phyloP scores from a whole-genome alignment of 2,797 vertebrate genomes.

The Erpetoichthys calabaricus region DNA sequence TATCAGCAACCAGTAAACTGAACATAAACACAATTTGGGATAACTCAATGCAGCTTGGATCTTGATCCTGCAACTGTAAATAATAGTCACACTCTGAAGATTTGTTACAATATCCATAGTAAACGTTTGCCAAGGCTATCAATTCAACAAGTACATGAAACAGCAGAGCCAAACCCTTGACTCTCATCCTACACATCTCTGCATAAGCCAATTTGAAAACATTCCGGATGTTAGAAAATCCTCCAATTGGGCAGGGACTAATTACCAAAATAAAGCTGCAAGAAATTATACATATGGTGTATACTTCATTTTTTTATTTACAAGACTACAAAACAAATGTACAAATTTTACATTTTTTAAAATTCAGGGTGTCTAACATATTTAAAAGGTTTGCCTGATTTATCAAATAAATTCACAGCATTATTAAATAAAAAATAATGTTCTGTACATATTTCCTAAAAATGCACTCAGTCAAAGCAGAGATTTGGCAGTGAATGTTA shows the following conservation, averaged over 20 bases:
- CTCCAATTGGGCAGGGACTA: too few species aligned
- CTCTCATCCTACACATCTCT: not conserved
- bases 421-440: not conserved
- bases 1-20: too few species aligned
- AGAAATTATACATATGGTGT: not conserved
- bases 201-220: too few species aligned
- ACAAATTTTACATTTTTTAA: not conserved
- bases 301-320: not conserved
- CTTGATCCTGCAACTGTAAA: too few species aligned
- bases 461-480: not conserved
- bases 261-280: not conserved
- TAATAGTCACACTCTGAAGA: too few species aligned
- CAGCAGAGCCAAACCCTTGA: not conserved
- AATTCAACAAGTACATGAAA: not conserved
- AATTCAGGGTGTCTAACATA: not conserved
- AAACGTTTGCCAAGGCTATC: too few species aligned
- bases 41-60: too few species aligned
- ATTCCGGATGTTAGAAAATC: too few species aligned
- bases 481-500: slow-evolving; percentile 2
- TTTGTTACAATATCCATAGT: too few species aligned
- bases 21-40: too few species aligned
- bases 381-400: not conserved
- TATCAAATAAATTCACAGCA: not conserved
- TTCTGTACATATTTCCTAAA: not conserved
- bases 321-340: not conserved